Evolutionary conservation across 2,888 invertebrate species (phyloP).

Genomic region (Spilarctia lutea): DNA sequence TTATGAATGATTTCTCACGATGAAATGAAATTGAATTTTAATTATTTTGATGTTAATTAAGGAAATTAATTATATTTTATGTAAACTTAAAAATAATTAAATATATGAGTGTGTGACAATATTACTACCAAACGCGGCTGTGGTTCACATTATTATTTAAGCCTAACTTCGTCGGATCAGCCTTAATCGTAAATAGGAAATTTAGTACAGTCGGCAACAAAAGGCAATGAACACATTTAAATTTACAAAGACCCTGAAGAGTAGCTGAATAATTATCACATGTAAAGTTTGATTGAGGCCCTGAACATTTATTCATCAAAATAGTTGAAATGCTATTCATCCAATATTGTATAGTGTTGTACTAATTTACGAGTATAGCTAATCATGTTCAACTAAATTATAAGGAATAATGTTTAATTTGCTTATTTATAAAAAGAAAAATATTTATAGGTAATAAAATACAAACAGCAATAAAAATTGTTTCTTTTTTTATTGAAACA

Average conservation of each 20-base stretch:
- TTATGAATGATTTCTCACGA: not conserved
- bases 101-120: not conserved
- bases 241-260: not conserved
- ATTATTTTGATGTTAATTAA: slow-evolving; percentile 1
- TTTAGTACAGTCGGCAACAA: not conserved
- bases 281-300: too few relatives aligned
- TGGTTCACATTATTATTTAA: slow-evolving; percentile 8
- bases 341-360: not conserved
- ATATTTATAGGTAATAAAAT: too few relatives aligned
- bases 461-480: too few relatives aligned
- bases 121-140: slow-evolving; percentile 1
- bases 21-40: too few relatives aligned
- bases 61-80: not conserved
- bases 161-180: not conserved
- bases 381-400: not conserved
- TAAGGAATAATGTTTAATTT: not conserved
- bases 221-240: not conserved
- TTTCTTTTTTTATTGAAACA: too few relatives aligned
- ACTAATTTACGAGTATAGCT: not conserved
- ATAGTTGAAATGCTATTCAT: not conserved
- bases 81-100: not conserved
- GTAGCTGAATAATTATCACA: not conserved
- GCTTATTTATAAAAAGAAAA: not conserved
- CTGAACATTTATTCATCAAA: not conserved
- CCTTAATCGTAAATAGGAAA: slow-evolving; percentile 4